A percentile compares a stretch with the other conserved stretches of the same genome.
Evolutionary conservation across 2,888 invertebrate species (phyloP).

Genomic region (Sicus ferrugineus): DNA sequence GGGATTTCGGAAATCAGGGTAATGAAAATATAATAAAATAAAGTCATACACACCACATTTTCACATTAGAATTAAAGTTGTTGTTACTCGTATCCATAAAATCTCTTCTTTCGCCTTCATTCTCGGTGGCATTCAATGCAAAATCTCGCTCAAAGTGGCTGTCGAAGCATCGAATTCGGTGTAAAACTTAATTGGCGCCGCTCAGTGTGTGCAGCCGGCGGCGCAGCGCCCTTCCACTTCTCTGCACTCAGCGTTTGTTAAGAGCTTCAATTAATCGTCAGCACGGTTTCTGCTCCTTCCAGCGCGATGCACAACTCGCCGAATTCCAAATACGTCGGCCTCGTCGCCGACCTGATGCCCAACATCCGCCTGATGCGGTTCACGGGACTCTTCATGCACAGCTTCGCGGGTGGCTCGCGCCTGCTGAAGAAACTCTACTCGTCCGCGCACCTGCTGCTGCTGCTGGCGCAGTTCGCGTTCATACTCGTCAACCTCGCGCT

Average conservation of each 20-base stretch:
- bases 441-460: slow-evolving; percentile 69
- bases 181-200: neutral
- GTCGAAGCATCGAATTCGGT: neutral
- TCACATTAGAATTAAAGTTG: too few species aligned
- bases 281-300: neutral
- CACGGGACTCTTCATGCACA: slow-evolving; percentile 81
- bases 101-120: too few species aligned
- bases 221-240: neutral
- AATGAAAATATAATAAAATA: too few species aligned
- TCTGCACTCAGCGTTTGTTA: too few species aligned
- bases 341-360: slow-evolving; percentile 85
- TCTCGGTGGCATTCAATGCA: too few species aligned
- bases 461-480: slow-evolving; percentile 71
- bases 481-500: slow-evolving; percentile 75
- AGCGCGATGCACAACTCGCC: slow-evolving; percentile 37
- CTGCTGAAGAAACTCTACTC: slow-evolving; percentile 72
- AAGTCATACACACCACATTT: too few species aligned
- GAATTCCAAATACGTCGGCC: slow-evolving; percentile 67
- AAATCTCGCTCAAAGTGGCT: too few species aligned
- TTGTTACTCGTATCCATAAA: too few species aligned
- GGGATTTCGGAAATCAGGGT: too few species aligned
- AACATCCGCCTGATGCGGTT: slow-evolving; percentile 81
- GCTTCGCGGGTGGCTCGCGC: slow-evolving; percentile 73
- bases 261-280: neutral
- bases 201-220: neutral